A percentile compares a stretch with the other conserved stretches of the same genome.
Evolutionary conservation across 2,888 invertebrate genomes (phyloP).

Genomic region (Amaurobius ferox): DNA sequence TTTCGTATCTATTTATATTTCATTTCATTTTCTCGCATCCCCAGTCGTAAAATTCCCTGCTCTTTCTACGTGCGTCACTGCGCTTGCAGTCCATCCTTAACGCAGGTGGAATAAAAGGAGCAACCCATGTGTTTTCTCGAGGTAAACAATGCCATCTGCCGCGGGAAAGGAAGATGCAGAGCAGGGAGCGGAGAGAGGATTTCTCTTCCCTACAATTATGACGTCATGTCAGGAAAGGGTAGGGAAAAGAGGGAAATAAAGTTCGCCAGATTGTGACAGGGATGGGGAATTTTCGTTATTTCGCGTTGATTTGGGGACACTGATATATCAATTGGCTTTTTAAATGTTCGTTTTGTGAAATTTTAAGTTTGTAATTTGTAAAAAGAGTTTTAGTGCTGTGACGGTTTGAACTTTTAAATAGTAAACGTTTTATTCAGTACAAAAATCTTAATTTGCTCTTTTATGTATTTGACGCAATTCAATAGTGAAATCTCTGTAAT

Average conservation of each 20-base stretch:
- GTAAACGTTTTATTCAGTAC: no score
- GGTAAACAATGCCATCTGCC: conserved; percentile 72
- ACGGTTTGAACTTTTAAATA: no score
- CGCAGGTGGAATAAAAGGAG: conserved; percentile 67
- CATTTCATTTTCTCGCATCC: neutral
- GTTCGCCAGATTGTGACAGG: no score
- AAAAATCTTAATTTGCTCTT: no score
- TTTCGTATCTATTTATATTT: neutral
- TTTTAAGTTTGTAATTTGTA: no score
- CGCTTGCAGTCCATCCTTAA: conserved; percentile 23
- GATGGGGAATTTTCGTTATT: no score
- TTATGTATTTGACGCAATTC: no score
- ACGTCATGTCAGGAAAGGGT: neutral
- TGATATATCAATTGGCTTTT: no score
- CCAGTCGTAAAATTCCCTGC: neutral
- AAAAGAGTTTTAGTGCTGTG: no score
- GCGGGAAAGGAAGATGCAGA: conserved; percentile 34
- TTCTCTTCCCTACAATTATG: conserved; percentile 16
- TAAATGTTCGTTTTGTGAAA: no score
- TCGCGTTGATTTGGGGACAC: no score
- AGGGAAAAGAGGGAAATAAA: conserved; percentile 1
- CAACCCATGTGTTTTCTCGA: conserved; percentile 68
- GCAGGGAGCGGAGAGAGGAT: conserved; percentile 10
- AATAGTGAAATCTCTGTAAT: no score
- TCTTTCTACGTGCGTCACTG: neutral